Evolutionary conservation across 2,113 vertebrate genomes (phyloP).

Genomic region (Trogon melanurus): DNA sequence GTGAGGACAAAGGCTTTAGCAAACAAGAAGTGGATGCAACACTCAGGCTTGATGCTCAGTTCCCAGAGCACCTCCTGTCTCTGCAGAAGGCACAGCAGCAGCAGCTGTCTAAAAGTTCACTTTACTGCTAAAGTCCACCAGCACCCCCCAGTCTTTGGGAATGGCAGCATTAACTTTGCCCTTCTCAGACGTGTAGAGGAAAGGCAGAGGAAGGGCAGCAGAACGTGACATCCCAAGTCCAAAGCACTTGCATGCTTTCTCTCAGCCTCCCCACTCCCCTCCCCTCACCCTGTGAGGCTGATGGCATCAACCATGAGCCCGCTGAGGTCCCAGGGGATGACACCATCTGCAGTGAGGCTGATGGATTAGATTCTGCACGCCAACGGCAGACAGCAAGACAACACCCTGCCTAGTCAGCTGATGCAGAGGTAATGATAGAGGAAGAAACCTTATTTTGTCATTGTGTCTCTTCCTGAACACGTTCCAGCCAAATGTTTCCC

Average conservation of each 20-base stretch:
- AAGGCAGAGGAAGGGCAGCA: not conserved
- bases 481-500: not conserved
- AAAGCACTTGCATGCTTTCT: not conserved
- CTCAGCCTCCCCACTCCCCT: not conserved
- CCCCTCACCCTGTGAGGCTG: not conserved
- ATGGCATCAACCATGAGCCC: constrained; percentile 35
- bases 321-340: constrained; percentile 43
- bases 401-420: constrained; percentile 28
- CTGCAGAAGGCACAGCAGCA: not conserved
- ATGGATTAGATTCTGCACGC: constrained; percentile 54
- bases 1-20: not conserved
- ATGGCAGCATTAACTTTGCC: not conserved
- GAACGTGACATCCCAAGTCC: not conserved
- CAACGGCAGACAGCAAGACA: constrained; percentile 21
- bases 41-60: not conserved
- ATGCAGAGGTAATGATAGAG: constrained; percentile 38
- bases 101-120: not conserved
- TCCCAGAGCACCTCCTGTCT: not conserved
- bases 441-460: constrained; percentile 41
- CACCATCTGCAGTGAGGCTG: constrained; percentile 68
- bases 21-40: not conserved
- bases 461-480: not conserved
- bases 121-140: not conserved
- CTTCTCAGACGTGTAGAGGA: not conserved
- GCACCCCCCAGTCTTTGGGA: not conserved